Evolutionary conservation across 2,888 invertebrate species (phyloP).

Genomic region (Zeuzera pyrina): DNA sequence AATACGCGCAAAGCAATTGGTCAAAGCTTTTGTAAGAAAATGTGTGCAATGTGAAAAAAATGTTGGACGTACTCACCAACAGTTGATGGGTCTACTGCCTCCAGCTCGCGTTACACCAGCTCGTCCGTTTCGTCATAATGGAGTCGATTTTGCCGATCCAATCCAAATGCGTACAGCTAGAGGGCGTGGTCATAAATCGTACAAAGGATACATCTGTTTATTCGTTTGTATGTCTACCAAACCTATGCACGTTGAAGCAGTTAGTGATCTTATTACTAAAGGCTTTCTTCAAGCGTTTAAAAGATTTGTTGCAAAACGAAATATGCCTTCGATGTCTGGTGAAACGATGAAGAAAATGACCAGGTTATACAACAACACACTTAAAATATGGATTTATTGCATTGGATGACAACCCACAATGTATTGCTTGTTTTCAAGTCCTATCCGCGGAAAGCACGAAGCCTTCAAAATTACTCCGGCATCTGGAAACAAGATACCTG

Average conservation of each 20-base stretch:
- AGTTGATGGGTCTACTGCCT: constrained; percentile 5
- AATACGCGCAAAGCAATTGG: constrained; percentile 7
- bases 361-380: too few relatives aligned
- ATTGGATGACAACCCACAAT: too few relatives aligned
- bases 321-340: too few relatives aligned
- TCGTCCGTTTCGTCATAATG: constrained; percentile 1
- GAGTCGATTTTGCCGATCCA: constrained; percentile 7
- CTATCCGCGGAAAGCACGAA: too few relatives aligned
- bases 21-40: too few relatives aligned
- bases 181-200: constrained; percentile 2
- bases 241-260: constrained; percentile 4
- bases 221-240: constrained; percentile 2
- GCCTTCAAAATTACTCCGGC: too few relatives aligned
- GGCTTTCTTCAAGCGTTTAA: constrained; percentile 2
- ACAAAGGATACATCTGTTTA: constrained; percentile 1
- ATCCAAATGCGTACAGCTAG: constrained; percentile 3
- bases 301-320: constrained; percentile 1
- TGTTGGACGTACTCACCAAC: constrained; percentile 3
- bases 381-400: too few relatives aligned
- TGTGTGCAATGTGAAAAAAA: constrained; percentile 12
- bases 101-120: constrained; percentile 1
- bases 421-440: too few relatives aligned
- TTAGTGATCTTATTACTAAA: neutral
- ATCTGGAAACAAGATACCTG: too few relatives aligned
- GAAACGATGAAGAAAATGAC: too few relatives aligned